Percentiles rank a stretch among this genome's conserved stretches.
These are phyloP conservation scores for Oncorhynchus kisutch DNA, from an alignment of 2,113 vertebrate genomes.

Conservation along the genomic window DNA sequence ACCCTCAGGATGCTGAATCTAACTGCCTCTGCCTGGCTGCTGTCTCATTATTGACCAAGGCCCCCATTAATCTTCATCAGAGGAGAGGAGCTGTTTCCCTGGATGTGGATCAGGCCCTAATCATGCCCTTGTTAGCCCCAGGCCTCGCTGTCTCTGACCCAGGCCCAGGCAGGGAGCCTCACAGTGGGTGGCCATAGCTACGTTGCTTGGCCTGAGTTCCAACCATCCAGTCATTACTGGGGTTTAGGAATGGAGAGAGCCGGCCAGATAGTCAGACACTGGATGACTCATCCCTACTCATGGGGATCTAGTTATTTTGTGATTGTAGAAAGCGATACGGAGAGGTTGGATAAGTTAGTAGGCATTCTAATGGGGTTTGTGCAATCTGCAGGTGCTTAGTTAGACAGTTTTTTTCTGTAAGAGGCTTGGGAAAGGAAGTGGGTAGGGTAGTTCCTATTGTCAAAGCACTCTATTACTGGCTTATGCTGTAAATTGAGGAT, in stretches of 20 bases:
- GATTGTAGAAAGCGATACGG: too few species aligned
- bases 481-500: too few species aligned
- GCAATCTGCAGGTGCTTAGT: too few species aligned
- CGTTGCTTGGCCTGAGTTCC: neutral
- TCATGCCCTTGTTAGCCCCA: conserved; percentile 60
- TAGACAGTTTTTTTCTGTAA: too few species aligned
- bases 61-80: conserved; percentile 67
- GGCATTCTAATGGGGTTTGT: too few species aligned
- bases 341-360: too few species aligned
- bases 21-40: conserved; percentile 5
- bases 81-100: conserved; percentile 53
- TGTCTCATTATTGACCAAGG: conserved; percentile 54
- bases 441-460: too few species aligned
- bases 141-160: conserved; percentile 13
- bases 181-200: conserved; percentile 23
- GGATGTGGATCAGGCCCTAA: conserved; percentile 53
- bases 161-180: conserved; percentile 16
- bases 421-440: too few species aligned
- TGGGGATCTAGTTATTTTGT: neutral
- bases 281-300: neutral
- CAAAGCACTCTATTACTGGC: too few species aligned
- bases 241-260: neutral
- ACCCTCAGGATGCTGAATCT: conserved; percentile 21
- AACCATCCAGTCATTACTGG: conserved; percentile 12
- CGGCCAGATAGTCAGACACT: neutral